Conservation (phyloP, 1,140 invertebrate genomes). For the Achatina immaculata region DNA sequence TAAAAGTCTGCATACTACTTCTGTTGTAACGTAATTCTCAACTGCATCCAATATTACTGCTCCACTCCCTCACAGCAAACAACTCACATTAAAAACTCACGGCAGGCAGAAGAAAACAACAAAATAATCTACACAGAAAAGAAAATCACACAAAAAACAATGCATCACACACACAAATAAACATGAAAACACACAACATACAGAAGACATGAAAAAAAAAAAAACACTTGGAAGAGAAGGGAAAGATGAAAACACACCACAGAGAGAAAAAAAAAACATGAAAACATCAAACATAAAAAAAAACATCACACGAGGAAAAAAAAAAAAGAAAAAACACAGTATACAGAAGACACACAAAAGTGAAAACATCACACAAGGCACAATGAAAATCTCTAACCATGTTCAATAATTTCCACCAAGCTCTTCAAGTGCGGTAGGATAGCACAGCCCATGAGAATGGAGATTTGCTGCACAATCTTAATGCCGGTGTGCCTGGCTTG, state of each 20-base stretch:
- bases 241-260: too few species aligned
- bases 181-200: background rate
- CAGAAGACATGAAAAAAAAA: background rate
- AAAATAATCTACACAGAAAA: too few species aligned
- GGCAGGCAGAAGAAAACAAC: too few species aligned
- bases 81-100: too few species aligned
- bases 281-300: background rate
- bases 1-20: too few species aligned
- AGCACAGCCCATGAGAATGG: conserved; percentile 99
- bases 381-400: conserved; percentile 77
- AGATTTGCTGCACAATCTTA: conserved; percentile 99
- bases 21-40: too few species aligned
- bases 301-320: background rate
- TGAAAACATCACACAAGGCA: background rate
- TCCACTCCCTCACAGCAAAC: too few species aligned
- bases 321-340: background rate
- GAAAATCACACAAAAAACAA: too few species aligned
- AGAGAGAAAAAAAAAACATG: too few species aligned
- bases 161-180: too few species aligned
- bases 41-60: too few species aligned
- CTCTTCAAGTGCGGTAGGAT: conserved; percentile 98
- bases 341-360: background rate
- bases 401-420: conserved; percentile 99
- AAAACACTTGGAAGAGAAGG: background rate
- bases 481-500: conserved; percentile 99